Conservation (phyloP, 2,888 invertebrate species). For the Phragmatobia fuliginosa region DNA sequence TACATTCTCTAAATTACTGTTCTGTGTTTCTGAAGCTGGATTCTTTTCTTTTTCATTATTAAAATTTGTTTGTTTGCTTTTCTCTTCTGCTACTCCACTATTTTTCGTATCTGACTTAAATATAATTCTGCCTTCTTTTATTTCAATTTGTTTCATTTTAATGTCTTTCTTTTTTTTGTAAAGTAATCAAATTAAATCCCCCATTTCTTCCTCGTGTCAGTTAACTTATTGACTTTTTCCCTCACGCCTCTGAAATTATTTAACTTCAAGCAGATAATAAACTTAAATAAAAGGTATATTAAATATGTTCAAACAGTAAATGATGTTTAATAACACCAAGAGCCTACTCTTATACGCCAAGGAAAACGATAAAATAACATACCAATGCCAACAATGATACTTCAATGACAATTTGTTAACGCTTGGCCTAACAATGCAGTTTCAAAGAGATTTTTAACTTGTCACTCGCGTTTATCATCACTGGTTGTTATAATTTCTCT, state of each 20-base stretch:
- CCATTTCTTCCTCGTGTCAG: background rate
- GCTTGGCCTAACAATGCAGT: background rate
- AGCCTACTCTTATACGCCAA: conserved; percentile 6
- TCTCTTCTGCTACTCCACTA: background rate
- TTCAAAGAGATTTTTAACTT: background rate
- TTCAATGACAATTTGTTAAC: conserved; percentile 1
- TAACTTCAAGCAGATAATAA: too few relatives aligned
- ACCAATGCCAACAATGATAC: background rate
- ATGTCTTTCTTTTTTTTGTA: background rate
- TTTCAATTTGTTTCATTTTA: background rate
- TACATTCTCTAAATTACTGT: conserved; percentile 36
- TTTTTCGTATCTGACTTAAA: background rate
- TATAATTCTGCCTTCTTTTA: background rate
- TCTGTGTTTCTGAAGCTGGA: background rate
- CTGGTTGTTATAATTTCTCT: background rate
- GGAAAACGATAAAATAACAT: conserved; percentile 4
- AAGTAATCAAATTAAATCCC: background rate
- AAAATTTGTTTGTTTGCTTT: conserved; percentile 2
- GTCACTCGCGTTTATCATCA: background rate
- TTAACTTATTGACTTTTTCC: background rate
- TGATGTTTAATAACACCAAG: background rate
- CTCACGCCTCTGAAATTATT: too few relatives aligned
- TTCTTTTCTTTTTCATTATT: background rate
- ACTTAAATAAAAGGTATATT: background rate
- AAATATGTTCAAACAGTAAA: background rate